A percentile compares a stretch with the other conserved stretches of the same genome.
These are phyloP conservation scores for Xestia xanthographa DNA, from an alignment of 2,888 invertebrate species.

Conservation along the genomic window DNA sequence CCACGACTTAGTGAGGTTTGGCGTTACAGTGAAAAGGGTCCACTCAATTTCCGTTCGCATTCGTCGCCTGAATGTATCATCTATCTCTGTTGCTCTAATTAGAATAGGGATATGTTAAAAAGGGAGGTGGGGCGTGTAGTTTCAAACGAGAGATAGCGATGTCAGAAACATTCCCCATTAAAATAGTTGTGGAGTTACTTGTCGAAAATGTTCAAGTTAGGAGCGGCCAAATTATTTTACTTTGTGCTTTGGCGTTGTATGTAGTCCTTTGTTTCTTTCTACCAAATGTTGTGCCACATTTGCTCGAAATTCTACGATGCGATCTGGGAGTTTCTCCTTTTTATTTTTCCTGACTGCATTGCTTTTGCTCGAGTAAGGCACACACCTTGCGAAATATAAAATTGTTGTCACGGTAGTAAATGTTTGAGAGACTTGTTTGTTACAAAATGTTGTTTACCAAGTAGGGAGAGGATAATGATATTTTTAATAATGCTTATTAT, in stretches of 20 bases:
- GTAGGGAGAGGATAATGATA: too few relatives aligned
- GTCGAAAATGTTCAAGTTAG: conserved; percentile 66
- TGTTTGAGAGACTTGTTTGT: conserved; percentile 31
- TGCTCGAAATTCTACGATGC: conserved; percentile 33
- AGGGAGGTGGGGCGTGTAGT: conserved; percentile 61
- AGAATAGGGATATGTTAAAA: conserved; percentile 43
- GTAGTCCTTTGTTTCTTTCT: conserved; percentile 52
- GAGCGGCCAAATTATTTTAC: conserved; percentile 58
- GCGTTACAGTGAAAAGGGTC: conserved; percentile 79
- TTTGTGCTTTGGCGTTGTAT: conserved; percentile 44
- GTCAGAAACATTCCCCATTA: conserved; percentile 78
- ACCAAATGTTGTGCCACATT: conserved; percentile 50
- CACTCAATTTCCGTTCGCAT: conserved; percentile 78
- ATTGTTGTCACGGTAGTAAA: conserved; percentile 32
- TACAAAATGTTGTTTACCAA: conserved; percentile 14
- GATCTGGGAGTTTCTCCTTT: conserved; percentile 39
- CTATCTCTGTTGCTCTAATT: conserved; percentile 66
- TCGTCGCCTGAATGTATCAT: conserved; percentile 62
- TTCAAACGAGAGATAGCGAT: conserved; percentile 68
- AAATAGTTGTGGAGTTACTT: conserved; percentile 75
- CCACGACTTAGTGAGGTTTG: conserved; percentile 58
- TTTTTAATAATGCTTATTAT: conserved; percentile 1
- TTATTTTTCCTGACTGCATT: conserved; percentile 42
- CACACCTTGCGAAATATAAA: conserved; percentile 44
- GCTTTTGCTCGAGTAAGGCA: conserved; percentile 25